Conservation (phyloP, 1,140 invertebrate genomes). For the Brevipalpus yothersi region DNA sequence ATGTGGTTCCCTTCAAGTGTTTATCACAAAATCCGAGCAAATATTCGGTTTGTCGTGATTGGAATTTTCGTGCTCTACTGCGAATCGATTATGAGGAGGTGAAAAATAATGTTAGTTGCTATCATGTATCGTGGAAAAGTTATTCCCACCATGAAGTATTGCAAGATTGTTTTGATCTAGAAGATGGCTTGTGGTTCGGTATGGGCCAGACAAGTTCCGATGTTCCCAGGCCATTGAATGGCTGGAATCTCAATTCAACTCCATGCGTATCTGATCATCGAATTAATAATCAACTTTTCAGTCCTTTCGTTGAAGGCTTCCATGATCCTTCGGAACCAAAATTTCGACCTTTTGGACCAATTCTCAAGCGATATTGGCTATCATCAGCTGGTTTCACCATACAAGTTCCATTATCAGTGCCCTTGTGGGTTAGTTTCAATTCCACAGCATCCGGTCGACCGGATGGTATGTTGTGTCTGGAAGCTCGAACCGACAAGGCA, state of each 20-base stretch:
- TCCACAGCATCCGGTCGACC: constrained; percentile 19
- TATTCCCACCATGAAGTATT: constrained; percentile 25
- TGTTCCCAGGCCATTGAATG: constrained; percentile 50
- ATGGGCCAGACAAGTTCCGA: constrained; percentile 41
- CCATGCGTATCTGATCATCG: constrained; percentile 53
- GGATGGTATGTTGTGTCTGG: constrained; percentile 31
- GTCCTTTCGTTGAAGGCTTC: too few species aligned
- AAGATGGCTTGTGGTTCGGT: constrained; percentile 18
- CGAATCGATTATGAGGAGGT: constrained; percentile 8
- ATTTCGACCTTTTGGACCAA: constrained; percentile 35
- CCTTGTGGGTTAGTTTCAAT: constrained; percentile 34
- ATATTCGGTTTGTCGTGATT: constrained; percentile 11
- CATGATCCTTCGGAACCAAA: background rate
- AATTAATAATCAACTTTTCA: constrained; percentile 23
- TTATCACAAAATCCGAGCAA: background rate
- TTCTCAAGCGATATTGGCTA: constrained; percentile 52
- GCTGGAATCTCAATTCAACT: constrained; percentile 36
- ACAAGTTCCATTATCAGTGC: constrained; percentile 42
- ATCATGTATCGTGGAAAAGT: constrained; percentile 53
- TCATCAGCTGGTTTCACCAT: constrained; percentile 57
- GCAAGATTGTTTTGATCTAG: constrained; percentile 55
- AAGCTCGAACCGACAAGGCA: constrained; percentile 38
- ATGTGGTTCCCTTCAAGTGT: constrained; percentile 12
- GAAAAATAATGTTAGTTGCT: constrained; percentile 27
- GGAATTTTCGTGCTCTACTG: constrained; percentile 14